Base-by-base conservation (phyloP, 2,113 vertebrate species). In the Chelonoidis abingdonii region DNA sequence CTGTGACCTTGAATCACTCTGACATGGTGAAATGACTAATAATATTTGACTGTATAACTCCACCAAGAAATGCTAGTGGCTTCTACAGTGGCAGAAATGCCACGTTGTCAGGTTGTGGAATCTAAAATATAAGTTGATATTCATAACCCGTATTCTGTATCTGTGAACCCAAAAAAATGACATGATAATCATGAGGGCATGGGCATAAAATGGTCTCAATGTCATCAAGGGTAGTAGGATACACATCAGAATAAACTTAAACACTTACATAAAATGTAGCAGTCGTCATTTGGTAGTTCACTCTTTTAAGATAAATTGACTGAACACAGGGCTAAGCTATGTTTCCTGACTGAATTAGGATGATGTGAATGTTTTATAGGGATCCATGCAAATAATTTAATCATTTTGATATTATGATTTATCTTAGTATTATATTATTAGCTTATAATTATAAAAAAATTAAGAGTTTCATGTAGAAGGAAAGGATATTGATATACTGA, bases 381-480 rank as follows among this genome's bases (percentile, higher is more conserved):
- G 78, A 69, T 88, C 78, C 79, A 83, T 38, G 38, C 27, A n/a
- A 50, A 78, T 82, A 59, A 29, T 84, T 84, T 50, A 47, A 80
- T 88, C 86, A 92, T 44, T 53, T 78, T 92, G 91, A 84, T 72
- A 88, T 69, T 88, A 72, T 79, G 72, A 79, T 83, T 92, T 80
- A 88, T 56, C 83, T 92, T 92, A 79, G 62, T 80, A 92, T 92
- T 92, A 80, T 54, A 88, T 41, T 85, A 84, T 81, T 84, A 80
- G 79, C 35, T 87, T 72, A 87, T 86, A 87, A 86, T 90, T 87
- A 82, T 19, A 82, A 56, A 59, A 72, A 83, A 76, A 89, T 86
- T 16, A 65, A 29, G 47, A 78, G 29, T 89, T 86, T 47, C 83
- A 79, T 87, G 82, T 79, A 88, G 59, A 86, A 82, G 49, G 80